phyloP scores from a whole-genome alignment of 2,797 vertebrate species.

The Rhinoraja longicauda region DNA sequence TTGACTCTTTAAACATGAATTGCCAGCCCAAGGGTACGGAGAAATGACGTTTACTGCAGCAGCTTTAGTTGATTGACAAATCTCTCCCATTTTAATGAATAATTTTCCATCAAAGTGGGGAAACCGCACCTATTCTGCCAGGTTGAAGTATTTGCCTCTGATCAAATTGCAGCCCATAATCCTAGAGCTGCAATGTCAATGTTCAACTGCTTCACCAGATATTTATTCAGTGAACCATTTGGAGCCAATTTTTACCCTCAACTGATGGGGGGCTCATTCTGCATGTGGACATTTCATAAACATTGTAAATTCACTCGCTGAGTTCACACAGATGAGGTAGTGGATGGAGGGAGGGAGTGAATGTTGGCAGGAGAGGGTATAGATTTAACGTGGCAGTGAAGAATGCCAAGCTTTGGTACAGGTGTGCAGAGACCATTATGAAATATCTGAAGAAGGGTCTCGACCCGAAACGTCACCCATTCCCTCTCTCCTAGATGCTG shows the following conservation, averaged over 20 bases:
- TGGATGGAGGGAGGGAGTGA: neutral
- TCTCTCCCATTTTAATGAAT: neutral
- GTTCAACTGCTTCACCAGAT: neutral
- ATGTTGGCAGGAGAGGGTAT: no score
- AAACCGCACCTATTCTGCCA: neutral
- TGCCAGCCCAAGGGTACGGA: neutral
- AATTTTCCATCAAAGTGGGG: neutral
- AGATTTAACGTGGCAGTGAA: no score
- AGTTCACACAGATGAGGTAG: neutral
- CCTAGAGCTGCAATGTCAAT: neutral
- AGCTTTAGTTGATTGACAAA: neutral
- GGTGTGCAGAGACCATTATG: neutral
- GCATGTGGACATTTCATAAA: neutral
- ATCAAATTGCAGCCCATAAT: neutral
- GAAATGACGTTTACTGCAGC: neutral
- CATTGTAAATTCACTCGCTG: neutral
- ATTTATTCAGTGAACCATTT: neutral
- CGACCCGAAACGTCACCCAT: no score
- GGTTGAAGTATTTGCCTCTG: neutral
- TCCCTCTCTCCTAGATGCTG: no score
- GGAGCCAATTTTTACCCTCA: neutral
- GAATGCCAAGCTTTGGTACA: neutral
- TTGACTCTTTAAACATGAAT: slow-evolving; percentile 3
- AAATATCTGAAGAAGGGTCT: no score
- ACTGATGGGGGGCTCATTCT: neutral